A percentile compares a stretch with the other conserved stretches of the same genome.
Evolutionary conservation across 2,797 vertebrate genomes (phyloP).

Genomic region (Malacoraja senta): DNA sequence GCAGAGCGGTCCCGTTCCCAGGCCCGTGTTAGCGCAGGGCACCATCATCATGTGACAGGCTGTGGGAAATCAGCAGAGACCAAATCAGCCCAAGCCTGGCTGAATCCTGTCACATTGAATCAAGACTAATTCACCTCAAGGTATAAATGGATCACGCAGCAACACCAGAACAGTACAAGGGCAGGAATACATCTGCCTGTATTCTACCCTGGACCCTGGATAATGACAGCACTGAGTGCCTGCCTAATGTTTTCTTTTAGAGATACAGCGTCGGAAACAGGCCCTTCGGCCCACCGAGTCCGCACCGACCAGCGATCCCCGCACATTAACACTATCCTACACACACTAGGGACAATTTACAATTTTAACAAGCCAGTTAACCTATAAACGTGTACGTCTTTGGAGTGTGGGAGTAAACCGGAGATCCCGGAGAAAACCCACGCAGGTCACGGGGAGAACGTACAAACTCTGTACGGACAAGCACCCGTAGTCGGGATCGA

Average conservation of each 20-base stretch:
- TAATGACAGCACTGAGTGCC: background rate
- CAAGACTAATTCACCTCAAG: conserved; percentile 36
- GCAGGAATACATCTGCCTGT: conserved; percentile 9
- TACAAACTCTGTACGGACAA: no score
- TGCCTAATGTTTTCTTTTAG: background rate
- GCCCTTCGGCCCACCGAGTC: no score
- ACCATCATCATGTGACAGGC: conserved; percentile 13
- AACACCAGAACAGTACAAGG: conserved; percentile 3
- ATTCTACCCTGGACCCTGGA: background rate
- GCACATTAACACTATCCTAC: no score
- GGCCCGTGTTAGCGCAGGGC: background rate
- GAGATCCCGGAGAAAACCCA: no score
- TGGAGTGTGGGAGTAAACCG: no score
- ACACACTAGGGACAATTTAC: no score
- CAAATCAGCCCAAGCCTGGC: conserved; percentile 5
- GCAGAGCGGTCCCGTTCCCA: conserved; percentile 40
- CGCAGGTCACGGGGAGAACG: no score
- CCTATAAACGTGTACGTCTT: no score
- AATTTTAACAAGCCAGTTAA: no score
- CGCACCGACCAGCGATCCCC: no score
- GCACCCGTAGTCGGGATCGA: no score
- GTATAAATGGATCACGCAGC: conserved; percentile 21
- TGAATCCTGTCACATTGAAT: conserved; percentile 28
- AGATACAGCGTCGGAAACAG: no score
- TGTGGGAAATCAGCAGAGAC: conserved; percentile 26